Evolutionary conservation across 1,140 invertebrate species (phyloP), one percentile per base, ranked within the genome.

Genomic region (Eumaeus atala): DNA sequence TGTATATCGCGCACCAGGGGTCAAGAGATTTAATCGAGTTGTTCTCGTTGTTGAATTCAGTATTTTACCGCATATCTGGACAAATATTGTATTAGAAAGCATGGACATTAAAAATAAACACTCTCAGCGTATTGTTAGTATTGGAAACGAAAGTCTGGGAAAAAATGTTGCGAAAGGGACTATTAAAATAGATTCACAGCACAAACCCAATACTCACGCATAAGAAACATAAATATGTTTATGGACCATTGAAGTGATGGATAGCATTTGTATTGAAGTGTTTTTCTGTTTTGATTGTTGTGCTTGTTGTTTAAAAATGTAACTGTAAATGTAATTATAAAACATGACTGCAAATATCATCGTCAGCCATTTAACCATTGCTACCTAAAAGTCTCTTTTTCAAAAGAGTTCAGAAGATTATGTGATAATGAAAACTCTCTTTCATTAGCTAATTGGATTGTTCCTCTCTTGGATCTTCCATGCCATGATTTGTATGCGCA

Each of bases 1-100:
- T 51, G 92, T 89, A 84, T 97, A 97, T 53, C 91, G 90, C 0
- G 93, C 94, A 70, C 92, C 93, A 0, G 95, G 91, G 51, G 89
- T 90, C 51, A 97, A 87, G 66, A 92, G 90, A 17, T 90, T 90
- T 42, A 97, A 84, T 77, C 92, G 92, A 34, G 93, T 91, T 1
- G 92, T 92, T 62, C 94, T 89, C 1, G 91, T 89, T 28, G 89
- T 90, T 10, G 91, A 88, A 70, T 92, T 92, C 51, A 95, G 76
- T 51, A 92, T 84, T 81, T 92, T 93, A 1, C 92, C 92, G 50
- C 90, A 90, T 58, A 94, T 90, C 93, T 94, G 88, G 36, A 72
- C 86, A 56, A 54, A 58, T 56, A 59, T 17, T 56, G 40, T 44
- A 16, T 16, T 44, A 16, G 16, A 44, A 16, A 16, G 16, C 40